Base-by-base conservation (phyloP, 2,888 invertebrate species). In the Germaria angustata region DNA sequence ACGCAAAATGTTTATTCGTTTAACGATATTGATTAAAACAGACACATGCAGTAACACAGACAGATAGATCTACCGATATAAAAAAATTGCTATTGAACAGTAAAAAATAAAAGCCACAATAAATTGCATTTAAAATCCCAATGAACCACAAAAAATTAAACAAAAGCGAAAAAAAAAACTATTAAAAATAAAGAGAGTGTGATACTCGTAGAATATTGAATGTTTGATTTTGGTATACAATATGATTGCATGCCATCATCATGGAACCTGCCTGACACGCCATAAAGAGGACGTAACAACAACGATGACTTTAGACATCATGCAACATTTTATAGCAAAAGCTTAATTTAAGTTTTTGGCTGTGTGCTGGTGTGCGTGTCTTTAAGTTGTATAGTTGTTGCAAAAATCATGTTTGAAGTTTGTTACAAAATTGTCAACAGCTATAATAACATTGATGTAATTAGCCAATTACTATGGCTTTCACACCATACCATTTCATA, bases 381-480 rank as follows among this genome's bases (percentile, higher is more conserved):
- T 34, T 36, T 34, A 11, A 68, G 34, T 11, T 17, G 20, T 68
- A 7, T 28, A 28, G 17, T 57, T 69, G n/a, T 22, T 44, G 49
- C 57, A 49, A 65, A 76, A 76, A 46, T 34, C 75, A 75, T 72
- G 84, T 73, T 78, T 66, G 34, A 73, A 71, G 77, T 78, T 71
- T 76, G 75, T 82, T 79, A 82, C 78, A 75, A 75, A 82, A 82
- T 75, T 82, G 78, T 79, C 79, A 82, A 82, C 82, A 82, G 78
- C 75, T 75, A 76, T 72, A 79, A 69, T 8, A 76, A 82, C 82
- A 79, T 55, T 76, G 79, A 69, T 85, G 86, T 87, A 87, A 88
- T 88, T 88, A 87, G 87, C 85, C 88, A 87, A 88, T 87, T 88
- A 88, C 87, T 86, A 87, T 79, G 86, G 84, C 86, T 87, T 87